Base-by-base conservation (phyloP, 2,888 invertebrate genomes). In the Drosophila vallismaia region DNA sequence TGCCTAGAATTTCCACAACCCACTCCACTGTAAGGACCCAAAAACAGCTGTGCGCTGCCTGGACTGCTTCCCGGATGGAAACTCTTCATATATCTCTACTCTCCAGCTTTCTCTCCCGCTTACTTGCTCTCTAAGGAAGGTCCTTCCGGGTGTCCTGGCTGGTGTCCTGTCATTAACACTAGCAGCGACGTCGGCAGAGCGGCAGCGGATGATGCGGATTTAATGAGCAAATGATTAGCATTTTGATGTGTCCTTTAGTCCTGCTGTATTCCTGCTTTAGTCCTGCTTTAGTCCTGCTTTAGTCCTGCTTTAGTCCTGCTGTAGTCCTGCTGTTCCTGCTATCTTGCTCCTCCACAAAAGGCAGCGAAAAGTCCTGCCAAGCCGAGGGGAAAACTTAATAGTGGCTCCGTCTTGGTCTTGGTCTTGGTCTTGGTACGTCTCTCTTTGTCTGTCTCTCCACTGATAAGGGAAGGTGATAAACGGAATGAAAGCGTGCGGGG, bases 141-240 rank as follows among this genome's bases (percentile, higher is more conserved):
- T 19, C 10, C 48, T 40, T 33, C 12, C 10, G 19, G 40, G 40
- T 42, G 14, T 42, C 40, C 40, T 42, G 73, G 19, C 10, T 42
- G 40, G 40, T 42, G 14, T 42, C 40, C 40, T 42, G 73, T 70
- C 86, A 81, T 81, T 81, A 81, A 79, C 86, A 79, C 74, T 40
- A 54, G 28, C 48, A 19, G 40, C 33, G 44, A 26, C 64, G 52
- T 7, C 36, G 8, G 8, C 33, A n/a, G 38, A 55, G 19, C 4
- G 40, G 26, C 56, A 48, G 50, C 56, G 48, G 59, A 71, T 84
- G 83, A 84, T 84, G 83, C 77, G 77, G 74, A 75, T 86, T 83
- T 84, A 88, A 84, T 86, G 84, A 83, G 80, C 75, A 83, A 72
- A 79, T 88, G 78, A 88, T 86, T 88, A 80, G 78, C 80, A 83